These are phyloP conservation scores for Hedychridium roseum DNA, from an alignment of 2,888 invertebrate genomes.

Conservation along the genomic window DNA sequence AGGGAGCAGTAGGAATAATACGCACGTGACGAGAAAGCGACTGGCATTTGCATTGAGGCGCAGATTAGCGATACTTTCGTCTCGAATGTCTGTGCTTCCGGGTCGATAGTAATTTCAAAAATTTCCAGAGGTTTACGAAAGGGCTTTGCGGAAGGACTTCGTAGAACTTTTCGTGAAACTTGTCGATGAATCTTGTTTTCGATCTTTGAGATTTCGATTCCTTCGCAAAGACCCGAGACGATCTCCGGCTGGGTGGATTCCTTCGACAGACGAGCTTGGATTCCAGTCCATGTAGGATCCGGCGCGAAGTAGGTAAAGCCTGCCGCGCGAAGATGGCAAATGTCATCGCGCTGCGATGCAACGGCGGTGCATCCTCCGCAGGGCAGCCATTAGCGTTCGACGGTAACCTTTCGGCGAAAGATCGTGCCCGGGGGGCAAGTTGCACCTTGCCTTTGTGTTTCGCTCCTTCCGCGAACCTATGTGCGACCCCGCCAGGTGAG, in stretches of 20 bases:
- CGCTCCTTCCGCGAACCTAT: neutral
- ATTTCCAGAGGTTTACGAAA: constrained; percentile 12
- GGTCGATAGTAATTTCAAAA: no score
- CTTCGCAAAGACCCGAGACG: no score
- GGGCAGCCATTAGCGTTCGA: constrained; percentile 29
- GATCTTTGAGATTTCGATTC: constrained; percentile 4
- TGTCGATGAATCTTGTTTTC: constrained; percentile 13
- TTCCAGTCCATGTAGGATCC: neutral
- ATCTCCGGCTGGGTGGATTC: neutral
- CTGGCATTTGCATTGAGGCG: no score
- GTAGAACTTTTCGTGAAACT: neutral
- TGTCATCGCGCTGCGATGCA: constrained; percentile 31
- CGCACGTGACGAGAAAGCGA: no score
- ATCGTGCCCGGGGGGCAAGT: constrained; percentile 18
- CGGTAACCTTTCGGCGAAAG: constrained; percentile 38
- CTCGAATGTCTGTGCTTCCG: no score
- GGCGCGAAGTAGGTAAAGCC: constrained; percentile 34
- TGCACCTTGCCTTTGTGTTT: constrained; percentile 5
- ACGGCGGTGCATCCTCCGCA: constrained; percentile 33
- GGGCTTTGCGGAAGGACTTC: constrained; percentile 6
- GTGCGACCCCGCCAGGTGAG: constrained; percentile 18
- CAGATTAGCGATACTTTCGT: no score
- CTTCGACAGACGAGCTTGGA: neutral
- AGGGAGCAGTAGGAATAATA: no score
- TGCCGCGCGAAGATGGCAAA: constrained; percentile 35